Percentiles rank a stretch among this genome's conserved stretches.
Evolutionary conservation across 2,113 vertebrate genomes (phyloP).

Genomic region (Rutilus rutilus): DNA sequence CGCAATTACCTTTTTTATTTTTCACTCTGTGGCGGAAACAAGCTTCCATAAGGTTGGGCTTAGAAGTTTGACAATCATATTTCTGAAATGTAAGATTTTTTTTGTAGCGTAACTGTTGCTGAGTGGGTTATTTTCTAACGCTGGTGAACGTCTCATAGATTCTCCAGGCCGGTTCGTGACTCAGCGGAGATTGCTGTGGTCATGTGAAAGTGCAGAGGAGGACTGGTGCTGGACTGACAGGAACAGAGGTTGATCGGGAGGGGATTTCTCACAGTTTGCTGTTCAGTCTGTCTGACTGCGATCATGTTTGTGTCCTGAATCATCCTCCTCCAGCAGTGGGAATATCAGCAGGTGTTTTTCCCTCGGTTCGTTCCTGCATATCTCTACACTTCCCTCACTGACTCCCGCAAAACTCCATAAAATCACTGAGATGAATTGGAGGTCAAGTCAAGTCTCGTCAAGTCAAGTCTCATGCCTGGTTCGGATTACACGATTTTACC

Average conservation of each 20-base stretch:
- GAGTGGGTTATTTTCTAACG: neutral
- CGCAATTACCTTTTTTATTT: too few relatives aligned
- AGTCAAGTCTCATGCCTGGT: too few relatives aligned
- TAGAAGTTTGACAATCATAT: too few relatives aligned
- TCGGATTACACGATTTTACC: too few relatives aligned
- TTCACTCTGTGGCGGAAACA: too few relatives aligned
- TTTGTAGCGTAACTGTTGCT: neutral
- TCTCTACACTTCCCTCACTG: neutral
- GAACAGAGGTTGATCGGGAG: conserved; percentile 48
- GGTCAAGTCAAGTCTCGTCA: too few relatives aligned
- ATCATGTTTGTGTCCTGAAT: conserved; percentile 50
- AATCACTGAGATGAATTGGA: too few relatives aligned
- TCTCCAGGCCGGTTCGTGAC: neutral
- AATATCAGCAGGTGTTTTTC: conserved; percentile 58
- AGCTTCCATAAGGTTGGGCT: neutral
- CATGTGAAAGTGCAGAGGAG: conserved; percentile 2
- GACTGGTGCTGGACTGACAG: conserved; percentile 39
- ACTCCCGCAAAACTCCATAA: too few relatives aligned
- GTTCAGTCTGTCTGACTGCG: conserved; percentile 43
- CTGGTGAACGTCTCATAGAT: neutral
- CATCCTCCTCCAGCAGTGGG: conserved; percentile 54
- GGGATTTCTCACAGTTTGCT: conserved; percentile 60
- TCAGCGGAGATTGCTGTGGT: neutral
- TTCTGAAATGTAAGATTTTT: too few relatives aligned
- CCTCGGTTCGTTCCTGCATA: conserved; percentile 7